Evolutionary conservation across 2,797 vertebrate species (phyloP), one percentile per base, ranked within the genome.

Genomic region (Botia almorhae): DNA sequence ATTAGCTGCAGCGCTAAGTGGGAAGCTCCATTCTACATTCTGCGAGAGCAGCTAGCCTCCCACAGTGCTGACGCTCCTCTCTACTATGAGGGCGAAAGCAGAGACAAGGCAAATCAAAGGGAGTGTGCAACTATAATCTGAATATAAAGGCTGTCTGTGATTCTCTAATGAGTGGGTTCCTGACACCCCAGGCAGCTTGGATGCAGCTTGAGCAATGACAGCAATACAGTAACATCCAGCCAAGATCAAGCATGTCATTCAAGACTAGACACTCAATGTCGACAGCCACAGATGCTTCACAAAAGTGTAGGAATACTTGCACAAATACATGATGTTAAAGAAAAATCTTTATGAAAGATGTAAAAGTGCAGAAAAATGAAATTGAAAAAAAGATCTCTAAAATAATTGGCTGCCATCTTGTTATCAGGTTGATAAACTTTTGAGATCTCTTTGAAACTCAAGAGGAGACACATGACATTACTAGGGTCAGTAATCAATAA

Each of bases 1-100:
- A 96, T 96, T 95, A 96, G 92, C 89, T 90, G 83, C 89, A 86
- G 85, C 88, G 89, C 90, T 91, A 92, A 92, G 91, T 88, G 82
- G 92, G 93, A 92, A 92, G 91, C 91, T 92, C 91, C 88, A 93
- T 93, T 95, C 91, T 92, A 79, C 81, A 84, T 84, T 89, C 83
- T 76, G 1, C 85, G 39, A 48, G 81, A 87, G 85, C 82, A 79
- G 74, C 71, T 16, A 88, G 23, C 87, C 89, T 91, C 92, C 94
- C 90, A 90, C 89, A 76, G 93, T 72, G 87, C 92, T 89, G 93
- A 91, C 81, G 80, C 58, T 88, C 89, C 82, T 82, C 85, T 89
- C 89, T 43, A 83, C 80, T 77, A 82, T 80, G 67, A 69, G 61
- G 69, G 65, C 12, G 50, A 85, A 83, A 5, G 56, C 29, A 51